These are phyloP conservation scores for Latrodectus hesperus DNA, from an alignment of 2,888 invertebrate genomes.

Conservation along the genomic window DNA sequence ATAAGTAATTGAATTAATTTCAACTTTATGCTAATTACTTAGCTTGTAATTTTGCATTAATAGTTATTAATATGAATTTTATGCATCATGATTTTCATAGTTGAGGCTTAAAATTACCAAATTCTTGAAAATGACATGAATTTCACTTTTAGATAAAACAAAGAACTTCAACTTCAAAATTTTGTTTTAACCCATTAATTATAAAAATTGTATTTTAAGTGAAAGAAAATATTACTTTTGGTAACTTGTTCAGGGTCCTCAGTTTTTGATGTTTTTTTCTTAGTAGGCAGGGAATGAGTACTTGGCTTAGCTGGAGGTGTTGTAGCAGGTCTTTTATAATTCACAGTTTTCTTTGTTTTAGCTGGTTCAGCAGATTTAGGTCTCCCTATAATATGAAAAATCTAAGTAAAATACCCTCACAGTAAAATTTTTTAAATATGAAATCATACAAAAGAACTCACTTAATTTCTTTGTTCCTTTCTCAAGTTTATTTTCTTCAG, in stretches of 20 bases:
- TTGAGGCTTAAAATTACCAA: too few relatives aligned
- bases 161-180: too few relatives aligned
- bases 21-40: too few relatives aligned
- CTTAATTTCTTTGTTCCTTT: slow-evolving; percentile 54
- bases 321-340: slow-evolving; percentile 61
- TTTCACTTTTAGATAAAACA: too few relatives aligned
- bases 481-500: slow-evolving; percentile 34
- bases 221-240: slow-evolving; percentile 33
- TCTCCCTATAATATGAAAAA: slow-evolving; percentile 42
- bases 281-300: slow-evolving; percentile 37
- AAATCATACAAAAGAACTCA: slow-evolving; percentile 6
- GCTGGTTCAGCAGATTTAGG: slow-evolving; percentile 67
- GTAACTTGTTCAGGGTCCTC: slow-evolving; percentile 40
- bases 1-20: too few relatives aligned
- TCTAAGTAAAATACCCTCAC: slow-evolving; percentile 16
- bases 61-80: too few relatives aligned
- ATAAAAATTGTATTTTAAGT: background rate
- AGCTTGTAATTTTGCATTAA: too few relatives aligned
- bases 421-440: background rate
- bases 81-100: too few relatives aligned
- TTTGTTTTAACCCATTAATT: too few relatives aligned
- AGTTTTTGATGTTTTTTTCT: slow-evolving; percentile 39
- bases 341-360: slow-evolving; percentile 54
- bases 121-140: too few relatives aligned
- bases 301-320: slow-evolving; percentile 55